These are phyloP conservation scores for Zaprionus gabonicus DNA, from an alignment of 1,140 invertebrate species.

Conservation along the genomic window DNA sequence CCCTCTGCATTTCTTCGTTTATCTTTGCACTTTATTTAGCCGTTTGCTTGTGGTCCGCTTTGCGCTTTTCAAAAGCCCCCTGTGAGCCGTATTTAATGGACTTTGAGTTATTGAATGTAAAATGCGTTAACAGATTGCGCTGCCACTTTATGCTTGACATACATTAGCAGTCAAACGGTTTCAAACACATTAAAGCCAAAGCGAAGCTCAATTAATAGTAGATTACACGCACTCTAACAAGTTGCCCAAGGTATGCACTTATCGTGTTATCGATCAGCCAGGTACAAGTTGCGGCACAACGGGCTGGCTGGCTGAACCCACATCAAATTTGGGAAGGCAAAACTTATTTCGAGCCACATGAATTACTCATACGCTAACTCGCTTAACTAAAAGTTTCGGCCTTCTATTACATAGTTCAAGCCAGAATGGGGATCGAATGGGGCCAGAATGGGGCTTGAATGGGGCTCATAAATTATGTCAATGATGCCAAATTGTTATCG, in stretches of 20 bases:
- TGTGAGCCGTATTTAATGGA: not conserved
- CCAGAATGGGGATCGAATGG: not conserved
- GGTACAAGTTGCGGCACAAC: not conserved
- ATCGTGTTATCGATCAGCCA: conserved; percentile 19
- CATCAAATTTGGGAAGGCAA: conserved; percentile 32
- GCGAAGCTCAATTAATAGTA: not conserved
- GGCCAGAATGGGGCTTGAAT: not conserved
- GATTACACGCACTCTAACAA: not conserved
- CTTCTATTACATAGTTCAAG: not conserved
- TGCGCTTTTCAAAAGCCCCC: not conserved
- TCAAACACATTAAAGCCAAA: not conserved
- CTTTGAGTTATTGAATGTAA: not conserved
- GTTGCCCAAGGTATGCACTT: not conserved
- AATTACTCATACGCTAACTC: conserved; percentile 38
- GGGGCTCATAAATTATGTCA: conserved; percentile 45
- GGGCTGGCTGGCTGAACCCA: conserved; percentile 21
- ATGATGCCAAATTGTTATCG: conserved; percentile 55
- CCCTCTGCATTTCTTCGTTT: not conserved
- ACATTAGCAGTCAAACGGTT: not conserved
- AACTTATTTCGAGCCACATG: conserved; percentile 43
- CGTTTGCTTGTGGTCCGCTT: not conserved
- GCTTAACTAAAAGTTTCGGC: conserved; percentile 38
- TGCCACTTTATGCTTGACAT: not conserved
- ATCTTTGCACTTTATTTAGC: conserved; percentile 22
- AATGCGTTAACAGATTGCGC: not conserved